Base-by-base conservation (phyloP, 2,797 vertebrate species). In the Heterohyrax brucei region DNA sequence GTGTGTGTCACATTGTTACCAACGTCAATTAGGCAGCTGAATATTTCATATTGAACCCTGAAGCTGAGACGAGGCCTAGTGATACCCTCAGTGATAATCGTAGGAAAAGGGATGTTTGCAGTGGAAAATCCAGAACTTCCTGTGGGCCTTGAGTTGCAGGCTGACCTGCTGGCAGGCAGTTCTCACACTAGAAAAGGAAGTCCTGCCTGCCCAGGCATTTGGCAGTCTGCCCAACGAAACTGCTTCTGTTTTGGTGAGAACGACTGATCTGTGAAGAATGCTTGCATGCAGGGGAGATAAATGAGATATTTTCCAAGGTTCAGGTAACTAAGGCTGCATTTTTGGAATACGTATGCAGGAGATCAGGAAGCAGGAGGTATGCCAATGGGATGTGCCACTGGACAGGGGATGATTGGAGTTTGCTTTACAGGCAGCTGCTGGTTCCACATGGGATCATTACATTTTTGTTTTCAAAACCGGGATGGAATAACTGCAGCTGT, bases 161-260 rank as follows among this genome's bases (percentile, higher is more conserved):
- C 30, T 93, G 97, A 95, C 96, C 92, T 73, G 66, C 24, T 75
- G 91, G 77, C 93, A 87, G 97, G 62, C 22, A 56, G 80, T 96
- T 97, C 96, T 96, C 92, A 96, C 66, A 96, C 26, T 72, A 28
- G 53, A 64, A 86, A 19, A 97, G 97, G 97, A 98, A 98, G 80
- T 91, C 81, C 84, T 96, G 85, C 95, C 92, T 0, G 1, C 78
- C 96, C 7, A 3, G 56, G 56, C 76, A 75, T 80, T 94, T 96
- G 97, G 98, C 97, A 97, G 97, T 46, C 12, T 93, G 97, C 96
- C 96, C 95, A 97, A 48, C 61, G 93, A 97, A 96, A 96, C 95
- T 89, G 62, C 96, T 95, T 98, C 97, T 97, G 96, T 97, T 97
- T 95, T 90, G 21, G 53, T 90, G 91, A 98, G 84, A 97, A 81